Conservation (phyloP, 2,888 invertebrate species). For the Drosophila anomalata region DNA sequence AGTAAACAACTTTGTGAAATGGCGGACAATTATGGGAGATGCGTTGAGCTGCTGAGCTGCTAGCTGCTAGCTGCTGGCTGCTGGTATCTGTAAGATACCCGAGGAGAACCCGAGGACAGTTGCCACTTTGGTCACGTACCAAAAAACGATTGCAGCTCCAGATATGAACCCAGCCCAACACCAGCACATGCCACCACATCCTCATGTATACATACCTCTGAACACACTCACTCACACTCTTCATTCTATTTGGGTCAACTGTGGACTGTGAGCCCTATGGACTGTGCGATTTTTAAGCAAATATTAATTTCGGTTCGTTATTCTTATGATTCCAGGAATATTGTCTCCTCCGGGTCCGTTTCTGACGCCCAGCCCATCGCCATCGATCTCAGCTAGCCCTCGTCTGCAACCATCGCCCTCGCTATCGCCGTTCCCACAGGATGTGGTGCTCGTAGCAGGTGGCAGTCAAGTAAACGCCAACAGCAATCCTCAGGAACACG, state of each 20-base stretch:
- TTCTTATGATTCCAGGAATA: constrained; percentile 80
- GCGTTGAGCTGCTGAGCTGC: constrained; percentile 15
- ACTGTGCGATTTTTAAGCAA: constrained; percentile 14
- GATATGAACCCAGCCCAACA: constrained; percentile 9
- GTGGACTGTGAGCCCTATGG: constrained; percentile 2
- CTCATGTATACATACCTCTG: too few species aligned
- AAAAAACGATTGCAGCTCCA: constrained; percentile 62
- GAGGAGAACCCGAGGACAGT: constrained; percentile 40
- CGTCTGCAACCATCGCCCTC: constrained; percentile 84
- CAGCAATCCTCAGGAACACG: constrained; percentile 83
- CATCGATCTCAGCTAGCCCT: constrained; percentile 84
- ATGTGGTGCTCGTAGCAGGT: constrained; percentile 84
- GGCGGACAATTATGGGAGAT: constrained; percentile 73
- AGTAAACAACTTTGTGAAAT: constrained; percentile 73
- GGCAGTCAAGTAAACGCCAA: constrained; percentile 83
- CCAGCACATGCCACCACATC: too few species aligned
- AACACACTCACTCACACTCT: background rate
- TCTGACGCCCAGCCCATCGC: constrained; percentile 85
- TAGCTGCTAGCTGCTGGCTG: background rate
- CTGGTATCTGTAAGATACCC: constrained; percentile 46
- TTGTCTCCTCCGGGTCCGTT: constrained; percentile 85
- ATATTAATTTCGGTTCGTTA: constrained; percentile 30
- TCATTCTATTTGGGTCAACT: constrained; percentile 43
- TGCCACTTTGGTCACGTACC: constrained; percentile 75
- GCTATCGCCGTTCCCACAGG: constrained; percentile 84